A percentile compares a stretch with the other conserved stretches of the same genome.
Evolutionary conservation across 2,113 vertebrate genomes (phyloP).

Genomic region (Pteronura brasiliensis): DNA sequence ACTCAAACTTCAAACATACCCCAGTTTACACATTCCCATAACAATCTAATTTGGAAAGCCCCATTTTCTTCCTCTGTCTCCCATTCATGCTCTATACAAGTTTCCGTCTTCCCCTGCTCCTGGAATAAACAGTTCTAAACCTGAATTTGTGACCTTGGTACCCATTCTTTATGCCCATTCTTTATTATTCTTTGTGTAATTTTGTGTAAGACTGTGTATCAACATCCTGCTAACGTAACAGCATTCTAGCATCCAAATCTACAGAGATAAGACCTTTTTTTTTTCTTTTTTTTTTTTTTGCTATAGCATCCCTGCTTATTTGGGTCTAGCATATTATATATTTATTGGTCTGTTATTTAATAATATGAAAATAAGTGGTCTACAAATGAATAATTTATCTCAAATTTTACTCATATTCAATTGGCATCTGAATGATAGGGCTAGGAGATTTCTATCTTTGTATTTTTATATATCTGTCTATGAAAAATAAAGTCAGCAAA

Average conservation of each 20-base stretch:
- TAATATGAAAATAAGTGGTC: background rate
- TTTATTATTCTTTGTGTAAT: background rate
- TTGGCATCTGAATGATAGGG: background rate
- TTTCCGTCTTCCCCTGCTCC: background rate
- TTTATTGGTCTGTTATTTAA: background rate
- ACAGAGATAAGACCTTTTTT: background rate
- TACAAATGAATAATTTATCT: background rate
- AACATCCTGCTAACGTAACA: background rate
- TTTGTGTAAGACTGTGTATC: background rate
- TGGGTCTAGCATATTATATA: background rate
- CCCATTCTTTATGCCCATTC: background rate
- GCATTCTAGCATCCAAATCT: background rate
- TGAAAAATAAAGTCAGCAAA: background rate
- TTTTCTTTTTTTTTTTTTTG: background rate
- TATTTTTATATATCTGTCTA: background rate
- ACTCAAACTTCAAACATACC: background rate
- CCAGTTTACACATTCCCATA: background rate
- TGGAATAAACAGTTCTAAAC: background rate
- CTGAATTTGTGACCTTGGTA: background rate
- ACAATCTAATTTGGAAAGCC: background rate
- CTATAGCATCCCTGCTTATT: background rate
- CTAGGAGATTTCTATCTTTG: background rate
- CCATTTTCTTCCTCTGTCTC: background rate
- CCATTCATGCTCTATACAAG: background rate
- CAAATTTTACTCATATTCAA: background rate